Conservation (phyloP, 2,888 invertebrate species). For the Oxystoma pomonae region DNA sequence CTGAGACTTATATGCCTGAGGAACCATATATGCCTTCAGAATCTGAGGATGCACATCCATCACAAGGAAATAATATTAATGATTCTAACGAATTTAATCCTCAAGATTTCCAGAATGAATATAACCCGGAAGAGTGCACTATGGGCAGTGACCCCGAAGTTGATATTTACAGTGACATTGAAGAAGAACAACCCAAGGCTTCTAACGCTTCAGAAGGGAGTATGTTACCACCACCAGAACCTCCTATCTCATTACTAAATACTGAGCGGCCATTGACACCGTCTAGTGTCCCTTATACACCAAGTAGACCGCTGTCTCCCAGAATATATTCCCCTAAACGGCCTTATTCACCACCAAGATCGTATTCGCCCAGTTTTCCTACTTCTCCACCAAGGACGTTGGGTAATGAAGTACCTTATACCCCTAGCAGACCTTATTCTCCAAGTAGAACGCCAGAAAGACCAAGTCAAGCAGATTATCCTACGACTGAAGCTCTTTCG, state of each 20-base stretch:
- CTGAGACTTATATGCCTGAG: not conserved
- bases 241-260: not conserved
- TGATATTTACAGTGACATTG: conserved; percentile 60
- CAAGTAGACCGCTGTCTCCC: conserved; percentile 1
- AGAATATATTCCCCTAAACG: not conserved
- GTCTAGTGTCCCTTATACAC: conserved; percentile 19
- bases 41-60: conserved; percentile 17
- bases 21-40: conserved; percentile 19
- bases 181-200: conserved; percentile 50
- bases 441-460: conserved; percentile 13
- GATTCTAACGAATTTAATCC: not conserved
- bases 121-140: conserved; percentile 28
- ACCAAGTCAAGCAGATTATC: conserved; percentile 1
- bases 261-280: conserved; percentile 18
- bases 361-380: not conserved
- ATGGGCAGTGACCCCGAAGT: conserved; percentile 49
- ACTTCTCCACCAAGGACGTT: not conserved
- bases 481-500: conserved; percentile 1
- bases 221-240: not conserved
- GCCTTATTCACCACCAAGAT: not conserved
- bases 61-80: not conserved
- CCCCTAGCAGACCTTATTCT: conserved; percentile 9
- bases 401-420: not conserved
- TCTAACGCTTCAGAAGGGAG: conserved; percentile 10
- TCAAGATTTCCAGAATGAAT: conserved; percentile 26